phyloP scores from a whole-genome alignment of 2,113 vertebrate species.

The Pteronura brasiliensis region DNA sequence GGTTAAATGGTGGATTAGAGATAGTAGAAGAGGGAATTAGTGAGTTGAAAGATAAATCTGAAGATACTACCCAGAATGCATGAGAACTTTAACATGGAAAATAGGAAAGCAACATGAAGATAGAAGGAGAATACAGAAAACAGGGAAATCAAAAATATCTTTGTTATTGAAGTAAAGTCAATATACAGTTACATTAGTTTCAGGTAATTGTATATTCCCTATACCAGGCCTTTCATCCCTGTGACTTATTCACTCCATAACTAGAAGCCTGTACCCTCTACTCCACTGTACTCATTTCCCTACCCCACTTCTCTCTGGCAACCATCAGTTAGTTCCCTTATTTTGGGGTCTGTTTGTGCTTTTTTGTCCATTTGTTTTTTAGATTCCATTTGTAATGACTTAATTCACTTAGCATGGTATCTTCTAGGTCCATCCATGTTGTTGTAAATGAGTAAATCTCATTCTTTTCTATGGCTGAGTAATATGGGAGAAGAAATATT shows the following conservation, averaged over 20 bases:
- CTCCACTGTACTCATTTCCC: background rate
- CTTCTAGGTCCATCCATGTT: background rate
- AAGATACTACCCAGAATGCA: background rate
- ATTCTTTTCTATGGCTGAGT: background rate
- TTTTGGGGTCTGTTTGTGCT: background rate
- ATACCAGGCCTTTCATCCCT: too few species aligned
- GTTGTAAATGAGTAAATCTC: background rate
- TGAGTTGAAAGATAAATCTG: background rate
- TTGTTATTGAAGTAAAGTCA: background rate
- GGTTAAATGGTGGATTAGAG: background rate
- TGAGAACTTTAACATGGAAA: constrained; percentile 27
- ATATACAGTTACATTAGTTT: background rate
- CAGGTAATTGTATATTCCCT: too few species aligned
- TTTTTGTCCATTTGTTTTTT: background rate
- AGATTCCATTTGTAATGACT: background rate
- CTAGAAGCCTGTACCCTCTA: too few species aligned
- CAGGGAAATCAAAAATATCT: background rate
- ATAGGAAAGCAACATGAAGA: background rate
- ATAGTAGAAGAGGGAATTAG: background rate
- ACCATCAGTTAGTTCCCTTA: background rate
- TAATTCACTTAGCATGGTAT: background rate
- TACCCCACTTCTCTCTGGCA: background rate
- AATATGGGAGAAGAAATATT: background rate
- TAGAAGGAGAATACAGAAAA: constrained; percentile 13
- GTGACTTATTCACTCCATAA: too few species aligned